Conservation (phyloP, 2,113 vertebrate genomes). For the Cairina moschata region DNA sequence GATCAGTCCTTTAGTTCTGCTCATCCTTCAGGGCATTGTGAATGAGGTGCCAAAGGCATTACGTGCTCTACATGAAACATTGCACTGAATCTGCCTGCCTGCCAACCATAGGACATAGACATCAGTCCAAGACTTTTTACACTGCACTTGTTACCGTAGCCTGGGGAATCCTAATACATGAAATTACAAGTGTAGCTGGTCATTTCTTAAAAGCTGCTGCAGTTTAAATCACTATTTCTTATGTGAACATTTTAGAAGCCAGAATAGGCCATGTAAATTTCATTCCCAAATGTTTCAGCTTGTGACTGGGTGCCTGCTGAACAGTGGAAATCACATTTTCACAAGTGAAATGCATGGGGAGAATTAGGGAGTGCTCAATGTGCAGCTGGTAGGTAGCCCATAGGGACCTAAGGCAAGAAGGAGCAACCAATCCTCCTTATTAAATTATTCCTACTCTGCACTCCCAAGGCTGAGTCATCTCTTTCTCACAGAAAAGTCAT, state of each 20-base stretch:
- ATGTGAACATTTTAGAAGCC: not conserved
- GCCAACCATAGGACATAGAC: not conserved
- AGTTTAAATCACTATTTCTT: not conserved
- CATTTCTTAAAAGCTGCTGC: not conserved
- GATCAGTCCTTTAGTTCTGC: not conserved
- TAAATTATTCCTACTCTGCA: not conserved
- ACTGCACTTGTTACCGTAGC: not conserved
- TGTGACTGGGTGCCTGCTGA: rapidly evolving
- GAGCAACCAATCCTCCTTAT: not conserved
- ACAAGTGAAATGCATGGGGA: not conserved
- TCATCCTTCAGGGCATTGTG: not conserved
- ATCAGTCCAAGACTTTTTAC: not conserved
- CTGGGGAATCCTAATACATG: not conserved
- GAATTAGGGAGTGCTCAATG: not conserved
- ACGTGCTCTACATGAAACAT: not conserved
- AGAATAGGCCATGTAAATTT: not conserved
- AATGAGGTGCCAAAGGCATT: not conserved
- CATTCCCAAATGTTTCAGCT: not conserved
- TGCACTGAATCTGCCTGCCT: not conserved
- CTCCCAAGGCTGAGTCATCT: not conserved
- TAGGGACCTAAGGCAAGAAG: rapidly evolving
- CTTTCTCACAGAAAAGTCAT: not conserved
- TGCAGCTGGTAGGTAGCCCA: too few species aligned
- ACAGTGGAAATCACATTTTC: not conserved
- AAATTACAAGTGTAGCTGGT: not conserved